These are phyloP conservation scores for Hemistola chrysoprasaria DNA, from an alignment of 2,888 invertebrate species.

Conservation along the genomic window DNA sequence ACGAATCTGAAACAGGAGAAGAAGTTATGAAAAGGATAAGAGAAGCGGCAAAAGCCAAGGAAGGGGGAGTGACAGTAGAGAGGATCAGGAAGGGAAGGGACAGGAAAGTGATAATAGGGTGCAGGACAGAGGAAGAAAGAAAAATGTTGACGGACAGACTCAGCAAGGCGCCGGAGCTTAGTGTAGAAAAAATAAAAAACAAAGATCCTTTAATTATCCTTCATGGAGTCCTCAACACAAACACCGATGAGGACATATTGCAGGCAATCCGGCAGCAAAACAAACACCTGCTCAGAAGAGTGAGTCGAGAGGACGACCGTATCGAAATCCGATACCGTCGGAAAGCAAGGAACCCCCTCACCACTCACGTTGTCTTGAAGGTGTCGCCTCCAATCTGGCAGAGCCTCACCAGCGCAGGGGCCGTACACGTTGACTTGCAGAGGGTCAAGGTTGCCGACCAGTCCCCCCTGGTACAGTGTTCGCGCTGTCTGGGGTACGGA, in stretches of 20 bases:
- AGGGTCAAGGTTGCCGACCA: slow-evolving; percentile 15
- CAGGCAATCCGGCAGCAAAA: too few relatives aligned
- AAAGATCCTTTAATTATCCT: neutral
- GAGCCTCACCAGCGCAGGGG: neutral
- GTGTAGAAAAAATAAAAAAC: neutral
- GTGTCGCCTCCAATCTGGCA: slow-evolving; percentile 1
- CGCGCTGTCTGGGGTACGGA: neutral
- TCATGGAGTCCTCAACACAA: too few relatives aligned
- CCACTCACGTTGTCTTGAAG: neutral
- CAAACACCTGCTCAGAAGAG: too few relatives aligned
- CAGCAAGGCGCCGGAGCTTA: neutral
- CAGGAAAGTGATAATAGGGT: neutral
- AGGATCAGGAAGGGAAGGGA: neutral
- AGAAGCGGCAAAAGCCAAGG: neutral
- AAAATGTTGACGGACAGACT: slow-evolving; percentile 2
- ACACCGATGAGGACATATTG: too few relatives aligned
- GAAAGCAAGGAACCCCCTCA: neutral
- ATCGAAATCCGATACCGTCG: neutral
- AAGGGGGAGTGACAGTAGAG: neutral
- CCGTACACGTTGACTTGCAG: slow-evolving; percentile 8
- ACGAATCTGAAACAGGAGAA: neutral
- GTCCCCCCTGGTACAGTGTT: slow-evolving; percentile 26
- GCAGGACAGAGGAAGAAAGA: neutral
- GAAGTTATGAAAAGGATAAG: neutral
- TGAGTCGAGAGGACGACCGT: too few relatives aligned